Evolutionary conservation across 2,113 vertebrate genomes (phyloP), one percentile per base, ranked within the genome.

Genomic region (Neolamprologus variostigma): DNA sequence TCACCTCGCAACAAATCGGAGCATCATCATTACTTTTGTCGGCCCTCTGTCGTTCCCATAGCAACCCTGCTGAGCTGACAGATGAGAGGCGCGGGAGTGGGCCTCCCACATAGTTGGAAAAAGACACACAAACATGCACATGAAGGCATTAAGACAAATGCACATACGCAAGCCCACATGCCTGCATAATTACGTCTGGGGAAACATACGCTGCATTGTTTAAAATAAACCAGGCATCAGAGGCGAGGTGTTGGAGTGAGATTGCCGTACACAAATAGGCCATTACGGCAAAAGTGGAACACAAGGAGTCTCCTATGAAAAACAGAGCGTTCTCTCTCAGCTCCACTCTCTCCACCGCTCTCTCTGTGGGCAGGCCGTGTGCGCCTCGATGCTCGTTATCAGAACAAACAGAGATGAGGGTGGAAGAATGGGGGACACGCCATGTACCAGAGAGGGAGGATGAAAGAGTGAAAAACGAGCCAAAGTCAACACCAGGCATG

Each of bases 51-150:
- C 80, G 95, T 96, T 96, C 87, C 96, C 96, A 96, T 96, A 92
- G 96, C 94, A 96, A 96, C 95, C 91, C 89, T 68, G 50, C 89
- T 82, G 91, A 91, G 93, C 94, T 95, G 95, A 96, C 91, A 94
- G 91, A 96, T 96, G 93, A 95, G 93, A 89, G 89, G 88, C 90
- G 82, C 71, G 80, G 66, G 93, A 95, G 91, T 81, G 55, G 86
- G 84, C 94, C 93, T 95, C 94, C 95, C 92, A 95, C 93, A 84
- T 92, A 85, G 89, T 88, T 47, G 80, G 76, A 84, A 85, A 85
- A 81, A 83, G 42, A 86, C 73, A 76, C 71, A 79, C 54, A 61
- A 61, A 73, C 5, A 66, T 42, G n/a, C 63, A 71, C 13, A 28
- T 80, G 59, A 81, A 50, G 9, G 19, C 84, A 80, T 63, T 35